Percentiles rank a stretch among this genome's conserved stretches.
Conservation (phyloP, 2,113 vertebrate species). For the Xiphophorus maculatus region DNA sequence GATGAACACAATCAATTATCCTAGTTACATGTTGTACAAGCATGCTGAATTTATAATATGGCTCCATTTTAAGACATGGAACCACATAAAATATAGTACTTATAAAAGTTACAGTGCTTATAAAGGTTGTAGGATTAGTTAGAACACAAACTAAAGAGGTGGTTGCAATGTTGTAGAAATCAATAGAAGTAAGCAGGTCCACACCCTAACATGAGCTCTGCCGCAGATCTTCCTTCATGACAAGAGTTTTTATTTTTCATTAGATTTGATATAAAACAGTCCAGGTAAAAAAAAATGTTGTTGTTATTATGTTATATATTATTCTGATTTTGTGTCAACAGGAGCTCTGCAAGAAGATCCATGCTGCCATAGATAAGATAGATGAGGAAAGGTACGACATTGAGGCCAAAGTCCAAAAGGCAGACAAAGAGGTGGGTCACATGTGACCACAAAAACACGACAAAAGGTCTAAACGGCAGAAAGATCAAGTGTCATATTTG, state of each 20-base stretch:
- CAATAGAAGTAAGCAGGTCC: not conserved
- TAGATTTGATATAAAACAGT: not conserved
- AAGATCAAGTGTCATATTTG: too few species aligned
- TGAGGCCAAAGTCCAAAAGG: constrained; percentile 86
- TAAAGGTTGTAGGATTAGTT: not conserved
- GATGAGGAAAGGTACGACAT: constrained; percentile 95
- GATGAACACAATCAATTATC: not conserved
- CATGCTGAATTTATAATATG: not conserved
- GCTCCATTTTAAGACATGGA: not conserved
- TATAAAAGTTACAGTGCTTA: not conserved
- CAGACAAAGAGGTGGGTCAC: constrained; percentile 86
- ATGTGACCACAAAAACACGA: not conserved
- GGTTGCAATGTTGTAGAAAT: not conserved
- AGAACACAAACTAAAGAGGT: not conserved
- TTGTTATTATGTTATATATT: too few species aligned
- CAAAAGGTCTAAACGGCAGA: not conserved
- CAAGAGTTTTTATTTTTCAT: not conserved
- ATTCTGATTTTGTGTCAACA: constrained; percentile 53
- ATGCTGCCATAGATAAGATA: constrained; percentile 83
- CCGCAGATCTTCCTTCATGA: not conserved
- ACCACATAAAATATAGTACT: not conserved
- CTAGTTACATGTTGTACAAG: not conserved
- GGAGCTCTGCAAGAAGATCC: constrained; percentile 90
- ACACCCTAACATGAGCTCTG: not conserved
- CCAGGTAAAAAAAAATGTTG: too few species aligned